These are phyloP conservation scores for Distichodus sexfasciatus DNA, from an alignment of 2,797 vertebrate genomes.

Conservation along the genomic window DNA sequence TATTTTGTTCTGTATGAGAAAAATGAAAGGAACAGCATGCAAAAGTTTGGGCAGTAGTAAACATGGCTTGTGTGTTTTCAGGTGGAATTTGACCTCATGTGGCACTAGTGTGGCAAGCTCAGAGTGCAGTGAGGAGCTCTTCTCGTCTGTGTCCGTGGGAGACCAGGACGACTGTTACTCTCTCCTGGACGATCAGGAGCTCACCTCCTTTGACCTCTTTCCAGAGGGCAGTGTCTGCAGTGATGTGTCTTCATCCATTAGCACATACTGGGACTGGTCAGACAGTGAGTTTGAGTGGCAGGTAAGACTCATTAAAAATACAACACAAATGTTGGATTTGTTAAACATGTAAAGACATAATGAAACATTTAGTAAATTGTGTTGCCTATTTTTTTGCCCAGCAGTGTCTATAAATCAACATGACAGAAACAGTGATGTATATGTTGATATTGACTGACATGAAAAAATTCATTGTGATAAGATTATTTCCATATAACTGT, in stretches of 20 bases:
- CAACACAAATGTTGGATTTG: not conserved
- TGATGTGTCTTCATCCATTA: slow-evolving; percentile 97
- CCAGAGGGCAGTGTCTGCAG: slow-evolving; percentile 97
- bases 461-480: not conserved
- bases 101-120: slow-evolving; percentile 98
- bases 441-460: too few species aligned
- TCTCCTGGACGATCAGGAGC: slow-evolving; percentile 93
- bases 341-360: too few species aligned
- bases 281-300: slow-evolving; percentile 99
- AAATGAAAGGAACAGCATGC: not conserved
- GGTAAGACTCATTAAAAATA: slow-evolving; percentile 66
- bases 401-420: too few species aligned
- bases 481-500: too few species aligned
- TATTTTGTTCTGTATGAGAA: not conserved
- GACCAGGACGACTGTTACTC: slow-evolving; percentile 98
- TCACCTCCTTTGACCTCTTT: slow-evolving; percentile 94
- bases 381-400: too few species aligned
- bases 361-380: too few species aligned
- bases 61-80: too few species aligned
- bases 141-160: slow-evolving; percentile 95
- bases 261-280: slow-evolving; percentile 99
- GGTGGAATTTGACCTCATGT: slow-evolving; percentile 97
- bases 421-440: too few species aligned
- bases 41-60: too few species aligned
- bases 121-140: slow-evolving; percentile 96